Evolutionary conservation across 1,140 invertebrate species (phyloP).

Genomic region (Camponotus floridanus): DNA sequence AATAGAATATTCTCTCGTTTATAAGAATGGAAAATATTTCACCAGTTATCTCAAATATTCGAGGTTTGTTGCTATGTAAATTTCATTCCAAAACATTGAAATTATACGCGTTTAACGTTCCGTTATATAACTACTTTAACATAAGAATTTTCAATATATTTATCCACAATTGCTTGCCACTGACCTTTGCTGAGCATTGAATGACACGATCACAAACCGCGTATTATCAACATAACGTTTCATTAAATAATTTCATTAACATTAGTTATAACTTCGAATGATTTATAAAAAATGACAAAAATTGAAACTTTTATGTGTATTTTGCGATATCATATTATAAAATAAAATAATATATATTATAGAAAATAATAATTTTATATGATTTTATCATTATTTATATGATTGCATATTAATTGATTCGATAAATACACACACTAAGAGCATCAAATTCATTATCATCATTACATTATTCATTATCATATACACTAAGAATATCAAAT

Average conservation of each 20-base stretch:
- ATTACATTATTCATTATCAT: too few relatives aligned
- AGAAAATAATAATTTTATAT: conserved; percentile 7
- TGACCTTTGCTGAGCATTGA: neutral
- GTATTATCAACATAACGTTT: neutral
- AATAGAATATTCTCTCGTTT: too few relatives aligned
- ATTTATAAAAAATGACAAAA: neutral
- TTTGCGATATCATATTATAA: neutral
- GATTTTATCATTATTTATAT: neutral
- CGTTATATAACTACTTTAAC: conserved; percentile 26
- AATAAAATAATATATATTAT: neutral
- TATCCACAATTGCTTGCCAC: neutral
- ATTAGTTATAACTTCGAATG: neutral
- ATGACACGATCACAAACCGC: neutral
- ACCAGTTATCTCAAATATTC: neutral
- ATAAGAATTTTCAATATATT: neutral
- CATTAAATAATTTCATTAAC: neutral
- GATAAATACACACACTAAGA: neutral
- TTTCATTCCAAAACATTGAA: neutral
- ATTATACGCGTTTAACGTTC: neutral
- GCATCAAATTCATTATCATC: neutral
- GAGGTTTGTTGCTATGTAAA: neutral
- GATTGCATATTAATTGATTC: neutral
- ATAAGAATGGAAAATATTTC: neutral
- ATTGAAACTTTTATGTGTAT: neutral
- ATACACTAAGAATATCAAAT: neutral